A percentile compares a stretch with the other conserved stretches of the same genome.
These are phyloP conservation scores for Frieseomelitta varia DNA, from an alignment of 1,140 invertebrate species.

Conservation along the genomic window DNA sequence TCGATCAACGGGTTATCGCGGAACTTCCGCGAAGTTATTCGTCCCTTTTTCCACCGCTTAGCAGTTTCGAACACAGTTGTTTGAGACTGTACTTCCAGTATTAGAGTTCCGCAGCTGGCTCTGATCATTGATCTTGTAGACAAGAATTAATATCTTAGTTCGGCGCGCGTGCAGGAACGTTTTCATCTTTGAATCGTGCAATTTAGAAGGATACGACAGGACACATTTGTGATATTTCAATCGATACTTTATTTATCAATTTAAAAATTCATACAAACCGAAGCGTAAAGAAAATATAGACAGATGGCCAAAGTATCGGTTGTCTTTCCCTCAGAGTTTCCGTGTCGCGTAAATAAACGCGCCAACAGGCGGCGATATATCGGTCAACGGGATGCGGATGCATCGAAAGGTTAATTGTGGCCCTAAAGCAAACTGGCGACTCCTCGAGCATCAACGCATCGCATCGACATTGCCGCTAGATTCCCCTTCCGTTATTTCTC, in stretches of 20 bases:
- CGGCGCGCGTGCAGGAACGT: neutral
- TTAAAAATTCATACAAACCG: neutral
- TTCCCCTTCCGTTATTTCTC: neutral
- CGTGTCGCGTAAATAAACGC: constrained; percentile 13
- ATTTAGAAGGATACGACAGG: neutral
- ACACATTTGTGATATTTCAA: neutral
- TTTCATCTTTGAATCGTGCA: neutral
- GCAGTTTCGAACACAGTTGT: neutral
- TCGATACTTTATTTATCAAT: neutral
- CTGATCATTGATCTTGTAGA: neutral
- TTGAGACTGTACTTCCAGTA: neutral
- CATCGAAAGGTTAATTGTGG: constrained; percentile 44
- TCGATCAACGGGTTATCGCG: neutral
- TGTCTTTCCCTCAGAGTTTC: neutral
- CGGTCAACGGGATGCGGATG: constrained; percentile 48
- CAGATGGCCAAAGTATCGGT: neutral
- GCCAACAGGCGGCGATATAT: constrained; percentile 29
- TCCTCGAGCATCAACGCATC: constrained; percentile 34
- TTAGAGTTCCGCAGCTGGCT: neutral
- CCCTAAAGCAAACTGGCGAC: constrained; percentile 30
- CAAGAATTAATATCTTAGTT: neutral
- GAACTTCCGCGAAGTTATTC: neutral
- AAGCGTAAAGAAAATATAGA: neutral
- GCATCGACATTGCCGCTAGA: constrained; percentile 13
- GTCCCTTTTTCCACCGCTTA: neutral